A percentile compares a stretch with the other conserved stretches of the same genome.
phyloP scores from a whole-genome alignment of 2,888 invertebrate genomes.

The Phragmatobia fuliginosa region DNA sequence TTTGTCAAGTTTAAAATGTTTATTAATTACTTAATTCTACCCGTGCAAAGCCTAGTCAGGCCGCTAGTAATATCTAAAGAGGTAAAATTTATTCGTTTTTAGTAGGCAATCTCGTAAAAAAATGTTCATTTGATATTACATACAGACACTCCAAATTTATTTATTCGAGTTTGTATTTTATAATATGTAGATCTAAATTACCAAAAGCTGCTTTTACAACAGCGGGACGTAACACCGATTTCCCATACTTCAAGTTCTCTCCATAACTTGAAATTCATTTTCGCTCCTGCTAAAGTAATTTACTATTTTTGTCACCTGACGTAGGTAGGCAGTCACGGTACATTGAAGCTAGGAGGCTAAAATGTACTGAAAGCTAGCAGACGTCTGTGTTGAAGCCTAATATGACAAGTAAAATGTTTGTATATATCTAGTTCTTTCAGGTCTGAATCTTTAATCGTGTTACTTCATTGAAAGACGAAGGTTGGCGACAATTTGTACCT shows the following conservation, averaged over 20 bases:
- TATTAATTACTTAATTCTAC: too few species aligned
- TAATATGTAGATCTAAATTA: too few species aligned
- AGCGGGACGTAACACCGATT: not conserved
- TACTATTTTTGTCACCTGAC: constrained; percentile 16
- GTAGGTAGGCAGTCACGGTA: constrained; percentile 22
- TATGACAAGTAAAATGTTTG: constrained; percentile 11
- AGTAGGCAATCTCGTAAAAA: too few species aligned
- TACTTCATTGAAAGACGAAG: not conserved
- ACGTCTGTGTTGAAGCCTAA: not conserved
- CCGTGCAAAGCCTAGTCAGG: too few species aligned
- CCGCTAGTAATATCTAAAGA: too few species aligned
- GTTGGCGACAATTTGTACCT: not conserved
- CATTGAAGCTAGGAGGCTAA: constrained; percentile 26
- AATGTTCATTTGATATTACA: too few species aligned
- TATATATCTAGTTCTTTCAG: not conserved
- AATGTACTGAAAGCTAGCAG: constrained; percentile 1
- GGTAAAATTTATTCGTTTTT: too few species aligned
- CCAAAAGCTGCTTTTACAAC: too few species aligned
- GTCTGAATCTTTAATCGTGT: not conserved
- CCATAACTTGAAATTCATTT: not conserved
- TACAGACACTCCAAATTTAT: too few species aligned
- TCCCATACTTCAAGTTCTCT: not conserved
- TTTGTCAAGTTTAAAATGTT: too few species aligned
- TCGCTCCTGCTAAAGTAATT: not conserved
- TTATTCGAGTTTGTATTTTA: too few species aligned